Conservation (phyloP, 2,888 invertebrate genomes). For the Conops quadrifasciatus region DNA sequence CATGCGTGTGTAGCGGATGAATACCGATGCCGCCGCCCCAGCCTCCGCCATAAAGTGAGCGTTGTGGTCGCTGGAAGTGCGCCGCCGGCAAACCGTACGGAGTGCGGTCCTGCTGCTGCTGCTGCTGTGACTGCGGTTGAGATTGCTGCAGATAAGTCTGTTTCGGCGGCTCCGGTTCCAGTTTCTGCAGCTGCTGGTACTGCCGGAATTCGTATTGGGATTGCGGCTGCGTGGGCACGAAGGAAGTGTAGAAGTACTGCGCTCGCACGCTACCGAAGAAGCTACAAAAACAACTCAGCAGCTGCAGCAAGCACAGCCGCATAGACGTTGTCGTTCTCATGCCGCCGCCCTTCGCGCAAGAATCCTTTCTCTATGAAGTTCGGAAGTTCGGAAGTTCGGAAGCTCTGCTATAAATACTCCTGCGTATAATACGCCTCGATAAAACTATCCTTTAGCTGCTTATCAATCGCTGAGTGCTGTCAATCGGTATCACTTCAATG, state of each 20-base stretch:
- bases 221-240: slow-evolving; percentile 9
- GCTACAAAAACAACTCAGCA: slow-evolving; percentile 5
- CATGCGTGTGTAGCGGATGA: slow-evolving; percentile 44
- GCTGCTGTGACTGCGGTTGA: slow-evolving; percentile 15
- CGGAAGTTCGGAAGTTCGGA: not conserved
- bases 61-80: slow-evolving; percentile 44
- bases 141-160: slow-evolving; percentile 12
- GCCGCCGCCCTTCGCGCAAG: not conserved
- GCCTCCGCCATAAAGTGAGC: slow-evolving; percentile 52
- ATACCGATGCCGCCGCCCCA: slow-evolving; percentile 46
- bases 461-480: not conserved
- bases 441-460: not conserved
- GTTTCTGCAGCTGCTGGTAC: not conserved
- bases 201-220: slow-evolving; percentile 3
- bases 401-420: no score
- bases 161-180: slow-evolving; percentile 6
- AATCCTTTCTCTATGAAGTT: no score
- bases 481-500: no score
- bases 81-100: slow-evolving; percentile 40
- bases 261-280: slow-evolving; percentile 24
- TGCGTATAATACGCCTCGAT: not conserved
- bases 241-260: slow-evolving; percentile 28
- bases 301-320: slow-evolving; percentile 4
- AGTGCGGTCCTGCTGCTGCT: slow-evolving; percentile 29
- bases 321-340: not conserved